phyloP scores from a whole-genome alignment of 2,113 vertebrate species.

The Tyto alba region DNA sequence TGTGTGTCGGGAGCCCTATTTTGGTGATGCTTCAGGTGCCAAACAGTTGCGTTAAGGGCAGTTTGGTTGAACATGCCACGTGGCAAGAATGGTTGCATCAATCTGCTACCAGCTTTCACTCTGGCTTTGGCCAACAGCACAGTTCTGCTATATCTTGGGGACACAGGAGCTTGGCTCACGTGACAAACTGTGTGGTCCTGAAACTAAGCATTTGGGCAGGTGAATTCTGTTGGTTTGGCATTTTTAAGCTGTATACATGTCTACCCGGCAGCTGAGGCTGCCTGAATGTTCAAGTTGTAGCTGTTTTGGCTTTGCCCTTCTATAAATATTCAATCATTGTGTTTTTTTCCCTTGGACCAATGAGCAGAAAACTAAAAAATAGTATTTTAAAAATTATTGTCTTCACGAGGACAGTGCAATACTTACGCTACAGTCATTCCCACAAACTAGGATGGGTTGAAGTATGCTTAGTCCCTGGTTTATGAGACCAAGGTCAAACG shows the following conservation, averaged over 20 bases:
- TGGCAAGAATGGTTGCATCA: not conserved
- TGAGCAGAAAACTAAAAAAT: not conserved
- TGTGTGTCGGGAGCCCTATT: not conserved
- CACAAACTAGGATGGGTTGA: not conserved
- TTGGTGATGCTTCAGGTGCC: not conserved
- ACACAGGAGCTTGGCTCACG: not conserved
- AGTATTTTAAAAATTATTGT: not conserved
- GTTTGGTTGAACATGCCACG: rapidly evolving
- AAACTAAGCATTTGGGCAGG: not conserved
- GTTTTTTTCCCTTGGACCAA: not conserved
- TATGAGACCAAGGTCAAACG: not conserved
- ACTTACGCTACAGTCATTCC: not conserved
- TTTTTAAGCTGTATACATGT: not conserved
- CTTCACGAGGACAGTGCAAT: not conserved
- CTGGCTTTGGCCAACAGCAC: not conserved
- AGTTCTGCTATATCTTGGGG: rapidly evolving
- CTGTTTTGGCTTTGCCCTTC: not conserved
- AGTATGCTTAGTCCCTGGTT: not conserved
- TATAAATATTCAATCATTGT: not conserved
- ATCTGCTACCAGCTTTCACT: not conserved
- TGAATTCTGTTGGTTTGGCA: not conserved
- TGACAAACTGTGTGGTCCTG: not conserved
- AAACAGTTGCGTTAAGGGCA: not conserved
- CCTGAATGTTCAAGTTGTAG: not conserved
- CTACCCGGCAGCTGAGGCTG: not conserved